These are phyloP conservation scores for Campoplex nolae DNA, from an alignment of 2,888 invertebrate species.

Conservation along the genomic window DNA sequence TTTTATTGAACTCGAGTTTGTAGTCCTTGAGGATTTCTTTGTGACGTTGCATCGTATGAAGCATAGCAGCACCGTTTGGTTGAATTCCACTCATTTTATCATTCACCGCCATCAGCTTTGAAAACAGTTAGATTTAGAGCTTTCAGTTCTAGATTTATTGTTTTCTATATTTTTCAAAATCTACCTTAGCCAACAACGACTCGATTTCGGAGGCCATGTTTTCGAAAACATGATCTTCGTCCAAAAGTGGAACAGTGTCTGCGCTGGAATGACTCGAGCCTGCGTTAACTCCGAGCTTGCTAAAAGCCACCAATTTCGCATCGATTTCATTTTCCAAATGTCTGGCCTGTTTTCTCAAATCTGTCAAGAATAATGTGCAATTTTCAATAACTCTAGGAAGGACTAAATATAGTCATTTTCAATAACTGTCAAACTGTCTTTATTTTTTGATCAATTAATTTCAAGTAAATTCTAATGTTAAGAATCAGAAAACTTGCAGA, in stretches of 20 bases:
- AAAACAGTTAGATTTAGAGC: conserved; percentile 12
- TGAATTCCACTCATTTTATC: conserved; percentile 95
- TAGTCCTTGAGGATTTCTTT: conserved; percentile 97
- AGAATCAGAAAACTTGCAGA: conserved; percentile 10
- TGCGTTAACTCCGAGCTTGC: conserved; percentile 92
- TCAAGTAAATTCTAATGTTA: not conserved
- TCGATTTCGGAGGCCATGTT: conserved; percentile 97
- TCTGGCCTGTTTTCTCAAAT: conserved; percentile 96
- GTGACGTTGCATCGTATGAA: conserved; percentile 97
- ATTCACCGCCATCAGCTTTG: conserved; percentile 90
- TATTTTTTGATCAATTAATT: not conserved
- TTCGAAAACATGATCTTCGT: conserved; percentile 96
- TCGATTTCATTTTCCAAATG: conserved; percentile 98
- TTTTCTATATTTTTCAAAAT: not conserved
- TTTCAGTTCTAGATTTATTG: not conserved
- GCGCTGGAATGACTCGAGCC: conserved; percentile 76
- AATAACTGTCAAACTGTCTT: not conserved
- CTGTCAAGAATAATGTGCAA: conserved; percentile 84
- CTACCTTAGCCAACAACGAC: conserved; percentile 92
- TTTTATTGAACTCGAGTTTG: conserved; percentile 96
- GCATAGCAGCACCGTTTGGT: conserved; percentile 92
- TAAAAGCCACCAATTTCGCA: conserved; percentile 96
- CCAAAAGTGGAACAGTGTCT: conserved; percentile 94
- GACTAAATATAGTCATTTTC: not conserved
- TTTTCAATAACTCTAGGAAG: not conserved